Conservation (phyloP, 92 coral and sea anemone genomes). For the Parazoanthus darwini region DNA sequence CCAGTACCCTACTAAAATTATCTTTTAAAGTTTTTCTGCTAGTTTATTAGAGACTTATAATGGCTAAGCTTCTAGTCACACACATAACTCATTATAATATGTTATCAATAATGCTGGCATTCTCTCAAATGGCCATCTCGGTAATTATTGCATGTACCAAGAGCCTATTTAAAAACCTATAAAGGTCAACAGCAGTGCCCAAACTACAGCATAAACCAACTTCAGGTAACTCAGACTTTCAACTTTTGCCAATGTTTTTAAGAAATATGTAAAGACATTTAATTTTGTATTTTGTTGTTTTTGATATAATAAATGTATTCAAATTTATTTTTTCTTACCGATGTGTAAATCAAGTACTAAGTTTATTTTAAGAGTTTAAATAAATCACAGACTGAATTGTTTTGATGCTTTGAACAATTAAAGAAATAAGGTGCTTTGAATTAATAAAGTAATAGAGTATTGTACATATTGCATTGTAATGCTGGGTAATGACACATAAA, state of each 20-base stretch:
- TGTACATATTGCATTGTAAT: too few relatives aligned
- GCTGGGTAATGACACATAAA: too few relatives aligned
- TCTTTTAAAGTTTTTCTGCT: too few relatives aligned
- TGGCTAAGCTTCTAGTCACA: too few relatives aligned
- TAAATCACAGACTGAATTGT: too few relatives aligned
- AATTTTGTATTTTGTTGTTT: background rate
- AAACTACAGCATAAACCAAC: background rate
- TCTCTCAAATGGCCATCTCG: background rate
- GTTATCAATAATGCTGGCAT: background rate
- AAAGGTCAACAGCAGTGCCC: background rate
- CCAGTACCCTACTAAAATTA: too few relatives aligned
- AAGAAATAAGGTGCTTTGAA: too few relatives aligned
- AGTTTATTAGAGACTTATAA: too few relatives aligned
- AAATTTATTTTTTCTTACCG: background rate
- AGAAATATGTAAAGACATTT: background rate
- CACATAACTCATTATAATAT: too few relatives aligned
- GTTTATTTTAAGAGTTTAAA: background rate
- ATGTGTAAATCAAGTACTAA: background rate
- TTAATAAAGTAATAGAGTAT: too few relatives aligned
- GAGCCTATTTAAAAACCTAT: background rate
- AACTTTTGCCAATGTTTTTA: background rate
- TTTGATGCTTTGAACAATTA: too few relatives aligned
- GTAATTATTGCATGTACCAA: background rate
- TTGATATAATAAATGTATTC: background rate
- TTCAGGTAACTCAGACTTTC: background rate